Evolutionary conservation across 2,113 vertebrate species (phyloP).

Genomic region (Bujurquina vittata): DNA sequence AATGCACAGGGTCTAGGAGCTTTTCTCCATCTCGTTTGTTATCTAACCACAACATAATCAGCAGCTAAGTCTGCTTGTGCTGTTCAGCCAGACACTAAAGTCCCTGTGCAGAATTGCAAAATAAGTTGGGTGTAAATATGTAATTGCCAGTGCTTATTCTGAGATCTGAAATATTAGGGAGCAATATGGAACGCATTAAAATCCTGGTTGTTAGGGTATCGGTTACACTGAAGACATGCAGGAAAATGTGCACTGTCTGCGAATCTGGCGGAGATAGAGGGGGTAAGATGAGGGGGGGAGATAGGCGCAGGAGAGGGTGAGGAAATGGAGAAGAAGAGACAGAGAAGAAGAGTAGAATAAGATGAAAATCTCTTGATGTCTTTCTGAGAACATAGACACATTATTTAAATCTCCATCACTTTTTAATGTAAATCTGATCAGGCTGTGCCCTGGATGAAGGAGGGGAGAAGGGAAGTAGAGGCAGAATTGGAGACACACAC

Average conservation of each 20-base stretch:
- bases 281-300: conserved; percentile 83
- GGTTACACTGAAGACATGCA: conserved; percentile 87
- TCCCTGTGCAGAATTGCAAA: conserved; percentile 79
- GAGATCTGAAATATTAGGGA: conserved; percentile 81
- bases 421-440: conserved; percentile 96
- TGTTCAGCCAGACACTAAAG: conserved; percentile 62
- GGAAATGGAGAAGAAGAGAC: conserved; percentile 74
- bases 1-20: conserved; percentile 54
- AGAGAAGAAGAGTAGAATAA: conserved; percentile 83
- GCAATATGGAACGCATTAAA: conserved; percentile 82
- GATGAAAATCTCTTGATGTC: conserved; percentile 88
- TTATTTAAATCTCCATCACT: conserved; percentile 92
- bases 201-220: conserved; percentile 81
- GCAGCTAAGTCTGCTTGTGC: conserved; percentile 65
- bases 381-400: conserved; percentile 91
- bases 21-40: conserved; percentile 73
- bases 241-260: conserved; percentile 89
- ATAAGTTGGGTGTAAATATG: conserved; percentile 82
- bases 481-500: conserved; percentile 7
- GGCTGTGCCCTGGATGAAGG: conserved; percentile 80
- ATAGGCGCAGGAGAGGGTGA: conserved; percentile 80
- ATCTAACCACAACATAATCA: conserved; percentile 76
- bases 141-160: conserved; percentile 83
- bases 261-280: conserved; percentile 87
- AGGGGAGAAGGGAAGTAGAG: conserved; percentile 80